Evolutionary conservation across 2,888 invertebrate genomes (phyloP).

Genomic region (Protodeltote pygarga): DNA sequence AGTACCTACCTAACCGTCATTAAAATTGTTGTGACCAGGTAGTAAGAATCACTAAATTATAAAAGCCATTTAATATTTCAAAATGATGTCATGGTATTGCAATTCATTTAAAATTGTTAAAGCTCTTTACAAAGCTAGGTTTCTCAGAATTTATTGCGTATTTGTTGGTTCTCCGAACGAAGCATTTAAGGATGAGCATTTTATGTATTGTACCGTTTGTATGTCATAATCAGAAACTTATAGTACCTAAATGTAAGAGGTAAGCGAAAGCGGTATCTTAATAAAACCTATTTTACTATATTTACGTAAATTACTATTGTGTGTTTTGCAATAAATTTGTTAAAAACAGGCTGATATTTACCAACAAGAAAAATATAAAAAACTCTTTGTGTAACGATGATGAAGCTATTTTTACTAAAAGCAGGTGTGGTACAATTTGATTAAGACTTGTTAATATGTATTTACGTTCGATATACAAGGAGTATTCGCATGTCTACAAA

Average conservation of each 20-base stretch:
- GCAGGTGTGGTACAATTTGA: conserved; percentile 11
- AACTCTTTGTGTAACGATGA: conserved; percentile 4
- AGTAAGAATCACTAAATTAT: conserved; percentile 41
- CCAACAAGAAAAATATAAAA: background rate
- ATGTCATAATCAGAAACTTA: conserved; percentile 48
- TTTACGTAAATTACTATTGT: no score
- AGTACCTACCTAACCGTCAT: conserved; percentile 42
- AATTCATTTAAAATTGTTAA: conserved; percentile 34
- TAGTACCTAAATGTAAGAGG: conserved; percentile 34
- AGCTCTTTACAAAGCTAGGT: conserved; percentile 31
- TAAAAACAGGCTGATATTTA: background rate
- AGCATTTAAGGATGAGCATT: conserved; percentile 38
- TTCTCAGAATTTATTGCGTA: conserved; percentile 38
- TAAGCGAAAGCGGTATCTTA: conserved; percentile 31
- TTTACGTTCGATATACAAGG: conserved; percentile 10
- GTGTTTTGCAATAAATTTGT: no score
- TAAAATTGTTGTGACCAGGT: conserved; percentile 48
- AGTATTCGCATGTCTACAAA: conserved; percentile 4
- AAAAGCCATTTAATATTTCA: conserved; percentile 41
- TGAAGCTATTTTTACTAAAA: conserved; percentile 10
- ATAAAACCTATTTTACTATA: no score
- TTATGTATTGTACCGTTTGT: conserved; percentile 38
- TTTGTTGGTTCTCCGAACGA: conserved; percentile 39
- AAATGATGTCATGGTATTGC: conserved; percentile 39
- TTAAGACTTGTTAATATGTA: conserved; percentile 14